Evolutionary conservation across 2,888 invertebrate species (phyloP), one percentile per base, ranked within the genome.

Genomic region (Nemotelus pantherinus): DNA sequence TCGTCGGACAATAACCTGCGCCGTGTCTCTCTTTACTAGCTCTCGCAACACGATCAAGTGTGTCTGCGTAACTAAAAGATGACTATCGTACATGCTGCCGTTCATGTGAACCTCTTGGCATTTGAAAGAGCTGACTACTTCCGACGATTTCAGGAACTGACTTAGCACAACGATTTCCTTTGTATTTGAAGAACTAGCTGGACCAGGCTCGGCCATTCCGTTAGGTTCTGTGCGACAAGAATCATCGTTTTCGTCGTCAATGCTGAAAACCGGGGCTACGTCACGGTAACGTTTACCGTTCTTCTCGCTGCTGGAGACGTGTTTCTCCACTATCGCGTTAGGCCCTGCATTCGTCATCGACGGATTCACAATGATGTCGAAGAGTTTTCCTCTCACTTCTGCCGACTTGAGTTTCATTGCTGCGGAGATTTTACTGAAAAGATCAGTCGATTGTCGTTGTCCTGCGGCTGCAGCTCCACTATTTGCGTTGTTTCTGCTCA

Each of bases 341-440:
- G 39, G 60, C 50, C 77, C 78, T 25, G 76, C 77, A 10, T 80
- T 77, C 9, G 88, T 91, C 2, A 90, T 89, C 81, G 90, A 92
- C 2, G 96, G 95, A 89, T 97, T 97, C 0, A 95, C 95, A 81
- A 98, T 97, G 84, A 97, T 97, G 86, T 97, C 97, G 81, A 96
- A 92, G 76, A 98, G 87, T 88, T 94, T 96, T 47, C 94, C 97
- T 85, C 95, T 97, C 25, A 98, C 94, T 87, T 95, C 96, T 76
- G 94, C 95, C 65, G 96, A 94, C 87, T 97, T 97, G 2, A 93
- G 91, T 88, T 94, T 96, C 92, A 98, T 94, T 5, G 93, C 96
- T 63, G 93, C 92, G 7, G 95, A 94, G 76, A 95, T 91, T 87
- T 94, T 95, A 71, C 94, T 94, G 82, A 95, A 94, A 74, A 95